phyloP scores from a whole-genome alignment of 37 sponge, comb jelly and placozoan species.

The Bolinopsis microptera region DNA sequence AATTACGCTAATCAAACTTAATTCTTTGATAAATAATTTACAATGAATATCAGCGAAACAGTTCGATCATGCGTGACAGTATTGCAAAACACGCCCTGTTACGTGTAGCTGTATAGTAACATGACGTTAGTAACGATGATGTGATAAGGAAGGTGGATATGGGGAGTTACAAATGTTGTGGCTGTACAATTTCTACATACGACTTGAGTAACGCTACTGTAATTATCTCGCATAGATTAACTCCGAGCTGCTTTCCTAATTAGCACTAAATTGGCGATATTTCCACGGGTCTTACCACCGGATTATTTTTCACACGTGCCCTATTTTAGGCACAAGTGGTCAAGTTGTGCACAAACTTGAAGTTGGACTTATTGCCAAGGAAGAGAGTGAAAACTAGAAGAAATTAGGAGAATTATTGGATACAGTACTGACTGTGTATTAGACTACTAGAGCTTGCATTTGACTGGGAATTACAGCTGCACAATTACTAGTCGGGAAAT shows the following conservation, averaged over 20 bases:
- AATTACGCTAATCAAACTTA: not conserved
- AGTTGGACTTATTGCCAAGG: no score
- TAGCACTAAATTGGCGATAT: not conserved
- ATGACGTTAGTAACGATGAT: no score
- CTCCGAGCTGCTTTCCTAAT: not conserved
- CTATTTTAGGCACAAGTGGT: not conserved
- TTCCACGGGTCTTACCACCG: not conserved
- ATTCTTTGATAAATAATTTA: no score
- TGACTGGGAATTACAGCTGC: not conserved
- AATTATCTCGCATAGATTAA: not conserved
- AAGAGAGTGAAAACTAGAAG: no score
- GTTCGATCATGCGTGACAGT: no score
- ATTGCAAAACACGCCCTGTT: no score
- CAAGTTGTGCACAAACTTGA: not conserved
- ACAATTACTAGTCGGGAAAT: not conserved
- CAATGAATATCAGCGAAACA: no score
- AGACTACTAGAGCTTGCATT: no score
- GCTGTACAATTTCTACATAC: not conserved
- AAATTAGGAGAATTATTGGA: not conserved
- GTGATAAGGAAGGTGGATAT: no score
- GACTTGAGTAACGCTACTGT: not conserved
- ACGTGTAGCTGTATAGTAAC: no score
- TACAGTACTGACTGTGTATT: no score
- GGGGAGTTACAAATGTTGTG: not conserved
- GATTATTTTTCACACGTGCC: not conserved